Evolutionary conservation across 1,140 invertebrate genomes (phyloP).

Genomic region (Polyergus mexicanus): DNA sequence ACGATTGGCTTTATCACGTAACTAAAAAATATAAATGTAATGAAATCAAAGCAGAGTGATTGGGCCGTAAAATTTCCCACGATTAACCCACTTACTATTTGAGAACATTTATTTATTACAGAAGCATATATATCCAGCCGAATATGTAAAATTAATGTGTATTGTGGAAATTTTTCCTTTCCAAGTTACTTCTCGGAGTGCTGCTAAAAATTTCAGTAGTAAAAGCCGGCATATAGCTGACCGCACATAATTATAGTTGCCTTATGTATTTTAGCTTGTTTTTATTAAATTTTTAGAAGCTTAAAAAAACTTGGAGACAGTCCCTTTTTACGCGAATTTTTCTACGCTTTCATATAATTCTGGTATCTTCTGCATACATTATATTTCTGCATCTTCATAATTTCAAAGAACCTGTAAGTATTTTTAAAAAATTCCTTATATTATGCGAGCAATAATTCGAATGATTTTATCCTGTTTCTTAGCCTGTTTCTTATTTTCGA

Average conservation of each 20-base stretch:
- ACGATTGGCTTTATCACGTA: background rate
- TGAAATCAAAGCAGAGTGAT: background rate
- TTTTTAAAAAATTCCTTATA: background rate
- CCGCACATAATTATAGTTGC: slow-evolving; percentile 13
- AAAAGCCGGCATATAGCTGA: background rate
- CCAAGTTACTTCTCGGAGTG: too few relatives aligned
- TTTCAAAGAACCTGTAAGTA: background rate
- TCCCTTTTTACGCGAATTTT: background rate
- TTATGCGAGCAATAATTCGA: background rate
- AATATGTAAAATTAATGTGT: background rate
- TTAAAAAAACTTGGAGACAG: background rate
- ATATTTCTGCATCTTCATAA: background rate
- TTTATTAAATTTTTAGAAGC: slow-evolving; percentile 10
- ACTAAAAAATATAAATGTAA: background rate
- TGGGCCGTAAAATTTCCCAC: background rate
- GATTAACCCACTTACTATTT: background rate
- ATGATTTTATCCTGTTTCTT: background rate
- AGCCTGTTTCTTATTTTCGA: background rate
- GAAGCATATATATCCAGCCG: background rate
- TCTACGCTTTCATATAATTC: background rate
- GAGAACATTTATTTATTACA: background rate
- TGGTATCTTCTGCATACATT: background rate
- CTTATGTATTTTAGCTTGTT: background rate
- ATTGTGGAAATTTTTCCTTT: background rate
- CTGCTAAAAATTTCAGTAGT: slow-evolving; percentile 29